A percentile compares a stretch with the other conserved stretches of the same genome.
These are phyloP conservation scores for Eleutherodactylus coqui DNA, from an alignment of 2,797 vertebrate species.

Conservation along the genomic window DNA sequence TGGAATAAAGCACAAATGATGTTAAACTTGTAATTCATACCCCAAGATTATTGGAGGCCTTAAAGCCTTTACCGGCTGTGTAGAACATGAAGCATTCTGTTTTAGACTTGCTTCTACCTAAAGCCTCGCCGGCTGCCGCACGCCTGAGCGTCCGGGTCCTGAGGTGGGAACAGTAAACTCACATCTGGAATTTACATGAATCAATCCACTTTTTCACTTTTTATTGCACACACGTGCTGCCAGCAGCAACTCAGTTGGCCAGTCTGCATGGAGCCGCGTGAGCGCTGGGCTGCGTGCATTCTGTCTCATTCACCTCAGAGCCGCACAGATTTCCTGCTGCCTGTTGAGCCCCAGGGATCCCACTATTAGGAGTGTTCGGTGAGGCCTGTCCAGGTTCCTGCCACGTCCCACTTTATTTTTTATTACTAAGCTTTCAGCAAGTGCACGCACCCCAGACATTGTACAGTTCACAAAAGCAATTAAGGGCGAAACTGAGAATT, in stretches of 20 bases:
- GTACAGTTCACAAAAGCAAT: slow-evolving; percentile 13
- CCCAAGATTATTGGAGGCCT: neutral
- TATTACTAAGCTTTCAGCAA: slow-evolving; percentile 26
- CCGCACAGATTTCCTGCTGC: slow-evolving; percentile 33
- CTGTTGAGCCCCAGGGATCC: slow-evolving; percentile 42
- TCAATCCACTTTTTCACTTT: neutral
- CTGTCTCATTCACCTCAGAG: slow-evolving; percentile 43
- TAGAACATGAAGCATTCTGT: slow-evolving; percentile 26
- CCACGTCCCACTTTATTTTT: slow-evolving; percentile 30
- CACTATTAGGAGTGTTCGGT: slow-evolving; percentile 43
- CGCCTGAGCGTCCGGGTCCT: neutral
- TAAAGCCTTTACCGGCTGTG: slow-evolving; percentile 10
- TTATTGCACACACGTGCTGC: slow-evolving; percentile 49
- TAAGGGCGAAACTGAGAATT: slow-evolving; percentile 12
- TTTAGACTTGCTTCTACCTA: neutral
- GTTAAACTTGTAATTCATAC: neutral
- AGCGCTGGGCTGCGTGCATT: slow-evolving; percentile 16
- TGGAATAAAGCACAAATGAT: neutral
- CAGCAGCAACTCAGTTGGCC: slow-evolving; percentile 47
- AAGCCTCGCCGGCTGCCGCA: neutral
- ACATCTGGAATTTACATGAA: slow-evolving; percentile 61
- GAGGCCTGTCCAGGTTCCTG: slow-evolving; percentile 36
- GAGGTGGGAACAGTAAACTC: slow-evolving; percentile 1
- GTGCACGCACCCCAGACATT: slow-evolving; percentile 11
- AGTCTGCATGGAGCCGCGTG: slow-evolving; percentile 46